Evolutionary conservation across 2,797 vertebrate genomes (phyloP).

Genomic region (Avahi laniger): DNA sequence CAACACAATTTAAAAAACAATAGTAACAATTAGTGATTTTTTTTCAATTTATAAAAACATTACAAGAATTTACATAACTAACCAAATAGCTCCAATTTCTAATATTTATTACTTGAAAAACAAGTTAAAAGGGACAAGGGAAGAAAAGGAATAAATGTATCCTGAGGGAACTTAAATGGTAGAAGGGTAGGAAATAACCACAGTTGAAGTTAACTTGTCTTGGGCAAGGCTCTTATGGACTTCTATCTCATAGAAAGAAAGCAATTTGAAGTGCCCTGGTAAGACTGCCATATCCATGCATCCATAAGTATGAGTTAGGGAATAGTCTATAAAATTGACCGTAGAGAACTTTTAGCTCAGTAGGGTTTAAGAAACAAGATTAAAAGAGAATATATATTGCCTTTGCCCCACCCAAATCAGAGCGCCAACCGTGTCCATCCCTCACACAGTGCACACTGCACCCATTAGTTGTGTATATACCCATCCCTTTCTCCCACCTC

Average conservation of each 20-base stretch:
- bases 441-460: too few species aligned
- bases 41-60: conserved; percentile 4
- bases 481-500: too few species aligned
- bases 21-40: not conserved
- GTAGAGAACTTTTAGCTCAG: not conserved
- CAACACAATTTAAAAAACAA: conserved; percentile 4
- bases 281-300: not conserved
- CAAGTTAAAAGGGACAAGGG: not conserved
- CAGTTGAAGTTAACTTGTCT: not conserved
- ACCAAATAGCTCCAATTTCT: conserved; percentile 6
- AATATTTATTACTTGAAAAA: conserved; percentile 19
- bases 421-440: too few species aligned
- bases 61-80: not conserved
- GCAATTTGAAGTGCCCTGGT: not conserved
- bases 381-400: not conserved
- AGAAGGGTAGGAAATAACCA: not conserved
- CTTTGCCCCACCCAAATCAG: too few species aligned
- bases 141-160: not conserved
- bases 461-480: too few species aligned
- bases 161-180: not conserved
- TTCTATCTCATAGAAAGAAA: conserved; percentile 24
- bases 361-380: not conserved
- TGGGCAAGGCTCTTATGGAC: not conserved
- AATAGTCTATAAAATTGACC: conserved; percentile 13
- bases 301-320: not conserved